These are phyloP conservation scores for Drosophila orena DNA, from an alignment of 1,140 invertebrate species.

Conservation along the genomic window DNA sequence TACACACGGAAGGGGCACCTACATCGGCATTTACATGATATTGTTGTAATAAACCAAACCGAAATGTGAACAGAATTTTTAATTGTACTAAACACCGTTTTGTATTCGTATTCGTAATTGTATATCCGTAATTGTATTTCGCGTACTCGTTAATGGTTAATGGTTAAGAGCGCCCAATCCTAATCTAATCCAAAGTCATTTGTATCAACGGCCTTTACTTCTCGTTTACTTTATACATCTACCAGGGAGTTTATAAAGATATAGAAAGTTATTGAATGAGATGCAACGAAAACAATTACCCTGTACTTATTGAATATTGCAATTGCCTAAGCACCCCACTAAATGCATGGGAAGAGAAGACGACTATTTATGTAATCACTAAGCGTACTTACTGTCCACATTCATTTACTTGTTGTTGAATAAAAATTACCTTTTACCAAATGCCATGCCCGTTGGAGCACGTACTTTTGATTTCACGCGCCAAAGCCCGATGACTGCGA, in stretches of 20 bases:
- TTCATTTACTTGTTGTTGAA: constrained; percentile 82
- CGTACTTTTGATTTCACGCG: constrained; percentile 16
- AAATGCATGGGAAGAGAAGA: constrained; percentile 47
- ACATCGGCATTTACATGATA: constrained; percentile 72
- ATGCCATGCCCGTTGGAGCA: constrained; percentile 4
- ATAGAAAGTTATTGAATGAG: constrained; percentile 39
- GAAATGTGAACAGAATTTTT: constrained; percentile 83
- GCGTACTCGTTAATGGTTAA: constrained; percentile 69
- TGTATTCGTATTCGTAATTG: constrained; percentile 65
- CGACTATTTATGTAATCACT: constrained; percentile 76
- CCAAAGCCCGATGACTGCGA: background rate
- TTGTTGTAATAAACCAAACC: constrained; percentile 80
- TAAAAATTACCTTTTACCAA: constrained; percentile 78
- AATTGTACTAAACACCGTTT: constrained; percentile 82
- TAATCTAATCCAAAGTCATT: constrained; percentile 80
- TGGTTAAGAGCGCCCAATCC: constrained; percentile 75
- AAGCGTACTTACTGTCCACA: constrained; percentile 80
- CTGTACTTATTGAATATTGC: constrained; percentile 78
- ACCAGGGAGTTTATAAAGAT: constrained; percentile 37
- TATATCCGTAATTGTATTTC: constrained; percentile 61
- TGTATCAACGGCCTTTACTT: constrained; percentile 81
- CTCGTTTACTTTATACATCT: constrained; percentile 74
- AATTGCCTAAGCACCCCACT: constrained; percentile 51
- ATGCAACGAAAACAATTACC: constrained; percentile 80
- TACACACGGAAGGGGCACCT: constrained; percentile 16